phyloP scores from a whole-genome alignment of 2,113 vertebrate genomes.

The Zootoca vivipara region DNA sequence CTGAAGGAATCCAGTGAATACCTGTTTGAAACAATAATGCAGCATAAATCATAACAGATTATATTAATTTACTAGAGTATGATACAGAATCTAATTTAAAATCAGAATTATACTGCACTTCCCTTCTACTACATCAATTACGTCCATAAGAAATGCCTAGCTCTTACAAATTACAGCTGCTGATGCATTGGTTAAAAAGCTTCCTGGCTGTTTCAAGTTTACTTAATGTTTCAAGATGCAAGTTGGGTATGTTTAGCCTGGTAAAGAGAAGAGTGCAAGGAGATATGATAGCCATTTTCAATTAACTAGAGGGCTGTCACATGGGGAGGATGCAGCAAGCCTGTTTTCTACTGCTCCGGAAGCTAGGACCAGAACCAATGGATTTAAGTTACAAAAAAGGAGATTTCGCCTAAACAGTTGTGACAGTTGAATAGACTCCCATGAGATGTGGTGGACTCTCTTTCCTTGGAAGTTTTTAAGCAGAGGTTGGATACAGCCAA shows the following conservation, averaged over 20 bases:
- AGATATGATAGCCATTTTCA: no score
- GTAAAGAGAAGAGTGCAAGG: no score
- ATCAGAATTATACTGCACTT: constrained; percentile 43
- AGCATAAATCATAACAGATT: constrained; percentile 17
- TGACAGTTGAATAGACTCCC: fast-evolving
- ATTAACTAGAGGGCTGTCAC: no score
- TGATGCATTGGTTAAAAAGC: constrained; percentile 53
- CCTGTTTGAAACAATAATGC: neutral
- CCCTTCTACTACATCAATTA: constrained; percentile 48
- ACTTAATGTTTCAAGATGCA: constrained; percentile 25
- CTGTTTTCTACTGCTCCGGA: no score
- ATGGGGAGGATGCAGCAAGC: no score
- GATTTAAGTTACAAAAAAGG: no score
- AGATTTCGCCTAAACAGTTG: no score
- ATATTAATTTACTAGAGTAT: constrained; percentile 25
- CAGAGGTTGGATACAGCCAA: no score
- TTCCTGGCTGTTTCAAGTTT: constrained; percentile 49
- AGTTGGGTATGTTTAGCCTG: neutral
- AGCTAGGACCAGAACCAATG: no score
- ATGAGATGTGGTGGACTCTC: no score
- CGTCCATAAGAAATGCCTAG: constrained; percentile 46
- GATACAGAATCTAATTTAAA: constrained; percentile 51
- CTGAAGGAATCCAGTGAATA: neutral
- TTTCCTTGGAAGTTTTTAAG: no score
- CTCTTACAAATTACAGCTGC: constrained; percentile 51